Evolutionary conservation across 1,140 invertebrate genomes (phyloP), one percentile per base, ranked within the genome.

Genomic region (Lysiphlebus fabarum): DNA sequence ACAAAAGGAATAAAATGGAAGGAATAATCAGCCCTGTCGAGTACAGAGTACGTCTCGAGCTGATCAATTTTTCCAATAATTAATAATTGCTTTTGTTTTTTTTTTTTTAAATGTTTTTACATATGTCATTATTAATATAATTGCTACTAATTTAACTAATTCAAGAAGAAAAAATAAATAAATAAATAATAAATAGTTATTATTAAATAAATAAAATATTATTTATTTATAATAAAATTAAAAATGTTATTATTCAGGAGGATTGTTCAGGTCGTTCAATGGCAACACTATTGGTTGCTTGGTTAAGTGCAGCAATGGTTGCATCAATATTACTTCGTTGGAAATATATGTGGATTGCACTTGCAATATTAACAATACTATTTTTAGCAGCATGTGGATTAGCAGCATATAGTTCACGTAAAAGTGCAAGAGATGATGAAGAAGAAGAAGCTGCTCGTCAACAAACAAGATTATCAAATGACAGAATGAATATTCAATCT

Each of bases 301-400:
- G 71, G 72, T 64, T 74, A 0, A 63, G 68, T 14, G 67, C 65
- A 7, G 70, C 69, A 8, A 70, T 73, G 65, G 61, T 70, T 40
- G 71, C 71, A 6, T 70, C 71, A 33, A 59, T 72, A 50, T 49
- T 74, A 37, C 50, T 74, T 10, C 62, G 66, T n/a, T 72, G 70
- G 72, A 70, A 69, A 40, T 70, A 74, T 44, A 71, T 72, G 70
- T 73, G 71, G 71, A 66, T 74, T 38, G 70, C 69, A 7, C 57
- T 74, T 44, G 65, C 65, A 26, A 56, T 72, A 48, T n/a, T 74
- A 40, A 73, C 72, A 42, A 48, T 73, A 43, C 59, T 74, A 12
- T 73, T 73, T 45, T 47, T 74, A n/a, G 53, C 70, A 12, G 66
- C 66, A 10, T 74, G 72, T 49, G 69, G 66, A 26, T 73, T 70